Evolutionary conservation across 2,113 vertebrate species (phyloP).

Genomic region (Elephas maximus): DNA sequence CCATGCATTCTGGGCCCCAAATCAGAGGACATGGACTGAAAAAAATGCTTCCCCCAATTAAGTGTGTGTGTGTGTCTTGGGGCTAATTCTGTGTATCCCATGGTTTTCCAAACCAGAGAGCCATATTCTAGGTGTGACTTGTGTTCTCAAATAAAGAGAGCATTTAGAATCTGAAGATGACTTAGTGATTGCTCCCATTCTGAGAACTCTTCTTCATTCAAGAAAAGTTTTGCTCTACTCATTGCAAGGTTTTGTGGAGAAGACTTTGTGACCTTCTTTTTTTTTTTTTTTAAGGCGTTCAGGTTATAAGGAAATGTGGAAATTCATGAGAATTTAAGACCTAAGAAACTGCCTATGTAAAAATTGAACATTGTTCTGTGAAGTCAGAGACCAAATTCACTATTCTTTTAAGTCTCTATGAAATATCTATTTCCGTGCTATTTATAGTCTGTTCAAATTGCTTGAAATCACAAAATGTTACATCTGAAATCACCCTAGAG

Average conservation of each 20-base stretch:
- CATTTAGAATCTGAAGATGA: not conserved
- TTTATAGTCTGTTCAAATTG: not conserved
- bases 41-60: not conserved
- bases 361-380: not conserved
- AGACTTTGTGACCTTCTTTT: not conserved
- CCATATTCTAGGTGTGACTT: not conserved
- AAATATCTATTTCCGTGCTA: not conserved
- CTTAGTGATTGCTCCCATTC: not conserved
- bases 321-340: not conserved
- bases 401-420: not conserved
- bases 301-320: constrained; percentile 41
- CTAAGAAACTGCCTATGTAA: not conserved
- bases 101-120: constrained; percentile 7
- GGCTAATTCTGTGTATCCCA: not conserved
- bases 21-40: not conserved
- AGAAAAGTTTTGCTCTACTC: constrained; percentile 25
- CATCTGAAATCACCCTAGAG: constrained; percentile 4
- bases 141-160: not conserved
- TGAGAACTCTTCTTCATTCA: constrained; percentile 14
- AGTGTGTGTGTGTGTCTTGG: not conserved
- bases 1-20: not conserved
- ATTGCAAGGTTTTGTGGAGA: not conserved
- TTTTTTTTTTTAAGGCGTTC: not conserved
- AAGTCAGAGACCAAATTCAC: not conserved
- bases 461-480: constrained; percentile 40